A percentile compares a stretch with the other conserved stretches of the same genome.
These are phyloP conservation scores for Rhopalosiphum nymphaeae DNA, from an alignment of 2,888 invertebrate species.

Conservation along the genomic window DNA sequence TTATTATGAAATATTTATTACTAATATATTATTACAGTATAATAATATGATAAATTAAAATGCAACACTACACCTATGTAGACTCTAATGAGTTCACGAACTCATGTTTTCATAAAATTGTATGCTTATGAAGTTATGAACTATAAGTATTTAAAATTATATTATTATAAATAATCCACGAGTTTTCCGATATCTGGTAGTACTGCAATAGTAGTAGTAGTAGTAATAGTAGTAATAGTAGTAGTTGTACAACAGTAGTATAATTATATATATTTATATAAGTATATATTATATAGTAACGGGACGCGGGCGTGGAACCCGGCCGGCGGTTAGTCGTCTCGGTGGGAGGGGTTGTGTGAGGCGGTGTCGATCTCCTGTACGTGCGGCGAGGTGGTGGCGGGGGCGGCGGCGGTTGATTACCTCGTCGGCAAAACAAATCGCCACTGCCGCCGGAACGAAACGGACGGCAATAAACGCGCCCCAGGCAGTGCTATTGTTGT, in stretches of 20 bases:
- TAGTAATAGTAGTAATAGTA: too few relatives aligned
- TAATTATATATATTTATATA: background rate
- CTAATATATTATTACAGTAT: background rate
- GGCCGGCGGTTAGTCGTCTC: background rate
- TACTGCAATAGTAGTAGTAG: background rate
- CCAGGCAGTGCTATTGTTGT: conserved; percentile 36
- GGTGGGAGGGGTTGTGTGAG: background rate
- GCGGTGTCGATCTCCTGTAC: background rate
- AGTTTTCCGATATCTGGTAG: background rate
- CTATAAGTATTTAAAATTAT: background rate
- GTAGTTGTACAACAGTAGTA: background rate
- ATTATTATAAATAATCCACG: background rate
- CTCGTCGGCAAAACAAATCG: conserved; percentile 28
- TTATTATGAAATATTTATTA: background rate
- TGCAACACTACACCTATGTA: background rate
- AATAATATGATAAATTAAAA: background rate
- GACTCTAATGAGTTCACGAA: background rate
- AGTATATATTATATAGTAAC: background rate
- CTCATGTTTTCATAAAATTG: background rate
- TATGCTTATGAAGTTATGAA: background rate
- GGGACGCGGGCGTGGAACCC: background rate
- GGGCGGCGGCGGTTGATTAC: background rate
- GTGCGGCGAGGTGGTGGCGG: background rate
- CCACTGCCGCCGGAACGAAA: conserved; percentile 8
- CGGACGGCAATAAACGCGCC: conserved; percentile 48